Evolutionary conservation across 2,797 vertebrate genomes (phyloP).

Genomic region (Cyclopterus lumpus): DNA sequence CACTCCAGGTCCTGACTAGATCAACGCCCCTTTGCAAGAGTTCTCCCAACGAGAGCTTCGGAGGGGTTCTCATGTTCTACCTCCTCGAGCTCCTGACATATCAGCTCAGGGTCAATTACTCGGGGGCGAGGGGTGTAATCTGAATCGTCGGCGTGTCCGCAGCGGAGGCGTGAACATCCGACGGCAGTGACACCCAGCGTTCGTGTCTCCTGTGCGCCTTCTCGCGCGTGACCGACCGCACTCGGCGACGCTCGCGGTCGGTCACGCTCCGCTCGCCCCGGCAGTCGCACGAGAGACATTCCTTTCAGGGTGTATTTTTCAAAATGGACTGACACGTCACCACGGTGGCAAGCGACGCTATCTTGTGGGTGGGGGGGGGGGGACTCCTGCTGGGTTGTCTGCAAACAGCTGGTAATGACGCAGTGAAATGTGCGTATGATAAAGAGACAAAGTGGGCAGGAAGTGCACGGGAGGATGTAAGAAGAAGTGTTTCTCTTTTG

Average conservation of each 20-base stretch:
- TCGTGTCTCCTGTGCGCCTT: conserved; percentile 72
- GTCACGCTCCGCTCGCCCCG: conserved; percentile 63
- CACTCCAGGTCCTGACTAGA: conserved; percentile 9
- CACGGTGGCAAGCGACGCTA: conserved; percentile 62
- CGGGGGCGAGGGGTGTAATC: conserved; percentile 48
- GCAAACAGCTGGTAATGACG: conserved; percentile 57
- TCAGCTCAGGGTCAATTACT: conserved; percentile 80
- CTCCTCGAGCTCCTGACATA: conserved; percentile 61
- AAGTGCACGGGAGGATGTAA: not conserved
- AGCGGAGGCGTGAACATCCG: conserved; percentile 67
- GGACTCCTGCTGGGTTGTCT: conserved; percentile 40
- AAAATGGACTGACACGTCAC: conserved; percentile 77
- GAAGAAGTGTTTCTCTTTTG: too few relatives aligned
- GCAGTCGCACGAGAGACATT: conserved; percentile 75
- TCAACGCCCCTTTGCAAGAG: conserved; percentile 24
- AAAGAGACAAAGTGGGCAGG: not conserved
- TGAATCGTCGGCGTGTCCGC: conserved; percentile 57
- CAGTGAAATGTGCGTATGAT: conserved; percentile 15
- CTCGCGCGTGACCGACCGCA: conserved; percentile 71
- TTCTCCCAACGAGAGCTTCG: conserved; percentile 35
- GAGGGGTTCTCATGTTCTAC: conserved; percentile 34
- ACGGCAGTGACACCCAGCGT: conserved; percentile 63
- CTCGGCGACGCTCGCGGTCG: conserved; percentile 57
- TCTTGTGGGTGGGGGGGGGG: too few relatives aligned
- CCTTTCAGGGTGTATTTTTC: conserved; percentile 75